Evolutionary conservation across 2,888 invertebrate genomes (phyloP).

Genomic region (Meiosimyza platycephala): DNA sequence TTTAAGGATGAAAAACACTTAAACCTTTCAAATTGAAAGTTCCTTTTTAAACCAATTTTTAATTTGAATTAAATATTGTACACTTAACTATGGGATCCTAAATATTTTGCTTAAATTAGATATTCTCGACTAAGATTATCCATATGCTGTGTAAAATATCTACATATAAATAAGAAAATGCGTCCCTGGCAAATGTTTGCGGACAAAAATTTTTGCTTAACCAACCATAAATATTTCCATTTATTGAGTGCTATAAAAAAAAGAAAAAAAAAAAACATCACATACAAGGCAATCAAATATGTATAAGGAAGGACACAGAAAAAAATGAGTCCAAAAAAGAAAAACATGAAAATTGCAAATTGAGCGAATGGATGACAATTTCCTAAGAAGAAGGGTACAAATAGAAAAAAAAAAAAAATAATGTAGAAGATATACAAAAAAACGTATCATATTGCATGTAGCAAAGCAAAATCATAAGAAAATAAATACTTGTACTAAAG

Average conservation of each 20-base stretch:
- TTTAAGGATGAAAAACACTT: too few species aligned
- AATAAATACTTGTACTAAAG: too few species aligned
- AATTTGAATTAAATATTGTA: too few species aligned
- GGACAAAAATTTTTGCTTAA: slow-evolving; percentile 51
- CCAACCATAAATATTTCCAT: slow-evolving; percentile 49
- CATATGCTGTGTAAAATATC: too few species aligned
- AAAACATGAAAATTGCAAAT: slow-evolving; percentile 55
- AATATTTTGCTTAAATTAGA: too few species aligned
- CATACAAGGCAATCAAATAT: neutral
- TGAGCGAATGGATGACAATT: slow-evolving; percentile 65
- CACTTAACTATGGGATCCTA: too few species aligned
- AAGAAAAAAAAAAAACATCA: slow-evolving; percentile 24
- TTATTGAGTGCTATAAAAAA: slow-evolving; percentile 45
- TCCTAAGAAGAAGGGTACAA: slow-evolving; percentile 51
- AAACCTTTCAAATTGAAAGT: too few species aligned
- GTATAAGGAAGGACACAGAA: slow-evolving; percentile 7
- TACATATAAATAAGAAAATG: slow-evolving; percentile 34
- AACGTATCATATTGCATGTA: too few species aligned
- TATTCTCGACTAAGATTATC: too few species aligned
- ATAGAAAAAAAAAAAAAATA: too few species aligned
- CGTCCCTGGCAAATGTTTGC: slow-evolving; percentile 22
- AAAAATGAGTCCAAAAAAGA: slow-evolving; percentile 20
- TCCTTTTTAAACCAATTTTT: too few species aligned
- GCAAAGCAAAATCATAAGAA: too few species aligned
- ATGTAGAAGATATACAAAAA: neutral